phyloP scores from a whole-genome alignment of 53 echinoderm and acorn worm genomes.

The Henricia sp. region DNA sequence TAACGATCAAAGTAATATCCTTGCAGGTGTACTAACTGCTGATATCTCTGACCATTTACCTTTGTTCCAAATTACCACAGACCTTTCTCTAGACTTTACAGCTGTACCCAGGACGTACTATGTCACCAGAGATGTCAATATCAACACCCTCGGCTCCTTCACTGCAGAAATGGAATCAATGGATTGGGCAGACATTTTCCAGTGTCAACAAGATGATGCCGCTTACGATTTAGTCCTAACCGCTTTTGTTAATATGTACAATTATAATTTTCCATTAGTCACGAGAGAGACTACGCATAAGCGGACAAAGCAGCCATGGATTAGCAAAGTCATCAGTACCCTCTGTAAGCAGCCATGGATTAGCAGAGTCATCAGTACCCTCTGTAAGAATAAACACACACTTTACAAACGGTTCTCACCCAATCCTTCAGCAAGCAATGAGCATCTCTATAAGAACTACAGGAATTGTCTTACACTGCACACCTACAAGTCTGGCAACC shows the following conservation, averaged over 20 bases:
- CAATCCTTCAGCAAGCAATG: slow-evolving; percentile 6
- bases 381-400: background rate
- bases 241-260: no score
- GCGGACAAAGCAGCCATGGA: slow-evolving; percentile 8
- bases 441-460: background rate
- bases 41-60: slow-evolving; percentile 28
- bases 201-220: background rate
- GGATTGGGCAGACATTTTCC: slow-evolving; percentile 2
- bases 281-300: background rate
- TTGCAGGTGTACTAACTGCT: slow-evolving; percentile 9
- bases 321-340: background rate
- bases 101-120: background rate
- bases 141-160: background rate
- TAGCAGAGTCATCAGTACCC: background rate
- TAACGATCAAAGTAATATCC: background rate
- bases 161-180: background rate
- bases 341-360: background rate
- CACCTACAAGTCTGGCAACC: slow-evolving; percentile 24
- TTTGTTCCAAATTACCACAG: background rate
- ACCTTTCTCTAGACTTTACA: background rate
- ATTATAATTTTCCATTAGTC: background rate
- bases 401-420: background rate
- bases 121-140: slow-evolving; percentile 9
- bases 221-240: slow-evolving; percentile 6
- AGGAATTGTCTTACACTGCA: background rate